Conservation (phyloP, 2,113 vertebrate species). For the Gadus macrocephalus region DNA sequence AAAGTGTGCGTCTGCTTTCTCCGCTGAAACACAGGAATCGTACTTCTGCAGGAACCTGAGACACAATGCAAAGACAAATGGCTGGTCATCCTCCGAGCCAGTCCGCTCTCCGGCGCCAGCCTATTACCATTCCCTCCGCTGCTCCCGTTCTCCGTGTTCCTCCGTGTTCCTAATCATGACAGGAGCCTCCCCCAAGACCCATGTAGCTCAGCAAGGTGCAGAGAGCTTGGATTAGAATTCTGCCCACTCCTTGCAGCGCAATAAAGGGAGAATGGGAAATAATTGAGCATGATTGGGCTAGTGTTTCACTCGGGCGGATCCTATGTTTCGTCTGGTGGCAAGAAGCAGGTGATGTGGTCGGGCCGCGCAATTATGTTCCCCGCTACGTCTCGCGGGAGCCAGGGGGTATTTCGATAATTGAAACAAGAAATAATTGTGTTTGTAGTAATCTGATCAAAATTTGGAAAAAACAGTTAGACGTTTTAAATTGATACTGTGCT, state of each 20-base stretch:
- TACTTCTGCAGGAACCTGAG: no score
- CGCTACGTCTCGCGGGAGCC: constrained; percentile 22
- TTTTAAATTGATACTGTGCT: constrained; percentile 20
- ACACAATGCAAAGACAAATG: no score
- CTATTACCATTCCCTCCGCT: neutral
- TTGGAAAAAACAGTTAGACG: constrained; percentile 35
- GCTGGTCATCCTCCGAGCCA: no score
- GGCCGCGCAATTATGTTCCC: constrained; percentile 55
- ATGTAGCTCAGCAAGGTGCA: constrained; percentile 47
- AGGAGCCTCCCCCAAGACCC: constrained; percentile 39
- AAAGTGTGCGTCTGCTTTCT: no score
- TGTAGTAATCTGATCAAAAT: constrained; percentile 50
- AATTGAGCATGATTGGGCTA: constrained; percentile 73
- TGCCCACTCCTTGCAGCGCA: constrained; percentile 55
- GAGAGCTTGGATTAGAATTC: constrained; percentile 54
- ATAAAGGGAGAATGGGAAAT: constrained; percentile 65
- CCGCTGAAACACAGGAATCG: no score
- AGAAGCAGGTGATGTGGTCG: constrained; percentile 55
- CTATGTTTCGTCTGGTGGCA: constrained; percentile 1
- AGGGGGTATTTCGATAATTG: constrained; percentile 59
- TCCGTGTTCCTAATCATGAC: constrained; percentile 62
- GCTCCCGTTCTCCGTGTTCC: constrained; percentile 33
- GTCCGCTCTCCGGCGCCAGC: no score
- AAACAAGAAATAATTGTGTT: constrained; percentile 61
- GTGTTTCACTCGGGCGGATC: constrained; percentile 57